Evolutionary conservation across 1,140 invertebrate genomes (phyloP).

Genomic region (Augochlora pura): DNA sequence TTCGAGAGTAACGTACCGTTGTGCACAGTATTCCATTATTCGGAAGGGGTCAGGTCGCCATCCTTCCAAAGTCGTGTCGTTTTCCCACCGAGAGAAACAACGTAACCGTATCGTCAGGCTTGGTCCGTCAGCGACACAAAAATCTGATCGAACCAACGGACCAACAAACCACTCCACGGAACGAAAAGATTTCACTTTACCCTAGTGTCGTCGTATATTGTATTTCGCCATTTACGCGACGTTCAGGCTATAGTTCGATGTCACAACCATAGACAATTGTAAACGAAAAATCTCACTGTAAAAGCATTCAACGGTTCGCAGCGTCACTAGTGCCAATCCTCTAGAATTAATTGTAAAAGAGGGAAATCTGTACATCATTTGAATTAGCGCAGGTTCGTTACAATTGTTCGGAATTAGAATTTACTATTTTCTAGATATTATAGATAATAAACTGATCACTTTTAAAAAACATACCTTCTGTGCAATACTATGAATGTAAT

Average conservation of each 20-base stretch:
- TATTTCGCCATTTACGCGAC: slow-evolving; percentile 65
- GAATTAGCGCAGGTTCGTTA: too few relatives aligned
- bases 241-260: slow-evolving; percentile 44
- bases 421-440: too few relatives aligned
- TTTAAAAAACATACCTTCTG: too few relatives aligned
- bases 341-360: too few relatives aligned
- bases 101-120: slow-evolving; percentile 29
- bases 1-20: slow-evolving; percentile 64
- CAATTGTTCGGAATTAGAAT: too few relatives aligned
- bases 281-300: too few relatives aligned
- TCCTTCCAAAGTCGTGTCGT: slow-evolving; percentile 64
- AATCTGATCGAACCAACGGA: slow-evolving; percentile 31
- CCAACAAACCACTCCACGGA: slow-evolving; percentile 47
- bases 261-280: slow-evolving; percentile 13
- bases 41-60: slow-evolving; percentile 74
- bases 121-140: slow-evolving; percentile 31
- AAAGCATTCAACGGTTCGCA: too few relatives aligned
- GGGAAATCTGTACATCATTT: too few relatives aligned
- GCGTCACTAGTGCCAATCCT: too few relatives aligned
- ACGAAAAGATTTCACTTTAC: slow-evolving; percentile 54
- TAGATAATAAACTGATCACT: too few relatives aligned
- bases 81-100: slow-evolving; percentile 36
- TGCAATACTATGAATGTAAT: too few relatives aligned
- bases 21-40: slow-evolving; percentile 74
- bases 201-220: slow-evolving; percentile 52